Conservation (phyloP, 1,140 invertebrate species). For the Orchesella cincta region DNA sequence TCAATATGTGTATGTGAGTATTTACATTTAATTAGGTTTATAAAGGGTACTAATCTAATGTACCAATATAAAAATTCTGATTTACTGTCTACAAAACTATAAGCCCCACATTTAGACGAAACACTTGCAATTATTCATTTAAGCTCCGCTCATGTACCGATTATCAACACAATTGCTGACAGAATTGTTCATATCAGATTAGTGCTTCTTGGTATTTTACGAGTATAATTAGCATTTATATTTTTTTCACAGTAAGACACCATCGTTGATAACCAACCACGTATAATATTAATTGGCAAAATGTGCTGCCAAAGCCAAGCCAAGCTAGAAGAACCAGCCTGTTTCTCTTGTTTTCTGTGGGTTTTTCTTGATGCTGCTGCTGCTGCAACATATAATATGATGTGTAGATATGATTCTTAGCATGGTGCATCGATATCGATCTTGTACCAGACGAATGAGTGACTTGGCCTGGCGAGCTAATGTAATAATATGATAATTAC, state of each 20-base stretch:
- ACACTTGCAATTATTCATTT: slow-evolving; percentile 13
- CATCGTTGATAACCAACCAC: slow-evolving; percentile 22
- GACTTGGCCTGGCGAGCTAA: neutral
- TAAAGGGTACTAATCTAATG: no score
- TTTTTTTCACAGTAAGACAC: slow-evolving; percentile 27
- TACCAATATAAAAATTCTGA: no score
- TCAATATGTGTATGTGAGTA: no score
- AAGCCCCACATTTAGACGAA: no score
- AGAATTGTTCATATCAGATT: slow-evolving; percentile 24
- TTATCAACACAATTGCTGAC: slow-evolving; percentile 27
- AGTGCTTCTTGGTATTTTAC: neutral
- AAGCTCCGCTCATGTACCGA: neutral
- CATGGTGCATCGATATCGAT: slow-evolving; percentile 13
- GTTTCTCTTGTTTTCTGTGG: neutral
- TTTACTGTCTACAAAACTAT: no score
- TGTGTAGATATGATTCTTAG: slow-evolving; percentile 2
- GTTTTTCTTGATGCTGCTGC: neutral
- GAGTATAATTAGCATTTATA: slow-evolving; percentile 22
- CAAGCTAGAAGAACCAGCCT: neutral
- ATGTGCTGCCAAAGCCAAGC: neutral
- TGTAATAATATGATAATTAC: neutral
- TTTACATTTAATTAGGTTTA: no score
- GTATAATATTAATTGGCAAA: slow-evolving; percentile 19
- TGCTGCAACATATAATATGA: neutral
- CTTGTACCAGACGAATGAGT: neutral